Conservation (phyloP, 2,113 vertebrate genomes). For the Gallinago media region DNA sequence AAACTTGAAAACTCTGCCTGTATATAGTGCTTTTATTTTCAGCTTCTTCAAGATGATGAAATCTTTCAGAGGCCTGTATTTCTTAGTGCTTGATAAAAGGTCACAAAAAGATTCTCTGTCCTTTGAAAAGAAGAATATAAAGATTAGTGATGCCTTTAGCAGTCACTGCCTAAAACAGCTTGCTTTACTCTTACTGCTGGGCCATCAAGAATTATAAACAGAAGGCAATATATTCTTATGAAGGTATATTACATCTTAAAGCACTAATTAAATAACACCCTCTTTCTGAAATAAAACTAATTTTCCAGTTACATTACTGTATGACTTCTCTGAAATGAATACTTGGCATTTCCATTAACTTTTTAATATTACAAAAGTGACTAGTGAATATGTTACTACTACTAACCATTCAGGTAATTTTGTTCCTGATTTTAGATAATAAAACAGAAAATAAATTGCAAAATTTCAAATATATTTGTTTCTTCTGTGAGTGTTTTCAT, state of each 20-base stretch:
- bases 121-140: conserved; percentile 8
- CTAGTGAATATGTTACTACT: neutral
- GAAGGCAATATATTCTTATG: neutral
- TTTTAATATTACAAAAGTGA: neutral
- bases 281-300: neutral
- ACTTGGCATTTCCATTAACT: neutral
- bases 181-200: neutral
- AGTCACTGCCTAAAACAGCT: neutral
- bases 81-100: neutral
- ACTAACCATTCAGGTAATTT: neutral
- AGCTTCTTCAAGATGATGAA: neutral
- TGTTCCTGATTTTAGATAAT: neutral
- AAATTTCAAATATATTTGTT: neutral
- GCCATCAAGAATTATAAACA: neutral
- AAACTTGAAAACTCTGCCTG: neutral
- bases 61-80: neutral
- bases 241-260: conserved; percentile 1
- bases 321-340: neutral
- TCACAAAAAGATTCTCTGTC: neutral
- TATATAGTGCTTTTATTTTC: neutral
- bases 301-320: neutral
- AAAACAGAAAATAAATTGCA: neutral
- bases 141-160: neutral
- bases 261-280: neutral
- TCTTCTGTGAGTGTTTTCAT: neutral